phyloP scores from a whole-genome alignment of 2,113 vertebrate species.

The Dipodomys spectabilis region DNA sequence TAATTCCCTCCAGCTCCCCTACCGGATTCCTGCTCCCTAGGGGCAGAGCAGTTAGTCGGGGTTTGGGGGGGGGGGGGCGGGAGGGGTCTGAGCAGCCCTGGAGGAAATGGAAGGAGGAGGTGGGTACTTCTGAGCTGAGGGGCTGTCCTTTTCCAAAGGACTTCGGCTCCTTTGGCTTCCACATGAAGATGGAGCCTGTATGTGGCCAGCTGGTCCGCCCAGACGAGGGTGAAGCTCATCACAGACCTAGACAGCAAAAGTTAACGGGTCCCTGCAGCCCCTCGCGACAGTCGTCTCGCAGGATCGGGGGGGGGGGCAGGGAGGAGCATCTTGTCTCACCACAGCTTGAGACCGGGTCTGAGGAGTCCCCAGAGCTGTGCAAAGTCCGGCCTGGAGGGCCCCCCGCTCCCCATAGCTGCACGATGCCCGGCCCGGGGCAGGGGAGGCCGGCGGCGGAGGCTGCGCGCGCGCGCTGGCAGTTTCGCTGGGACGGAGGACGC shows the following conservation, averaged over 20 bases:
- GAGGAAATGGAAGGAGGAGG: not conserved
- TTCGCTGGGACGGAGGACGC: slow-evolving; percentile 35
- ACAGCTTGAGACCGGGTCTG: not conserved
- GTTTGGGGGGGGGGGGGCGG: not conserved
- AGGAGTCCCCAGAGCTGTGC: not conserved
- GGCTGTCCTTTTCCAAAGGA: too few relatives aligned
- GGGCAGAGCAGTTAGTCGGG: not conserved
- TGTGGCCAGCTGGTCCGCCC: too few relatives aligned
- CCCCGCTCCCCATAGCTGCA: too few relatives aligned
- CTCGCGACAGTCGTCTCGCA: not conserved
- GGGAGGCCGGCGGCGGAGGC: not conserved
- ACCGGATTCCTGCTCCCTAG: not conserved
- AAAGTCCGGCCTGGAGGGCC: too few relatives aligned
- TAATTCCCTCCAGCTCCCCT: slow-evolving; percentile 63
- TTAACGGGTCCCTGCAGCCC: not conserved
- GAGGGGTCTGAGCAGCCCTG: not conserved
- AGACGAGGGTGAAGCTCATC: not conserved
- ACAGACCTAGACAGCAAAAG: not conserved
- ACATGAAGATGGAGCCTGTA: not conserved
- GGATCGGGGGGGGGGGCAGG: not conserved
- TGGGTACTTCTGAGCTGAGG: not conserved
- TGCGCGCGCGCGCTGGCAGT: not conserved
- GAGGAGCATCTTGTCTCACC: not conserved
- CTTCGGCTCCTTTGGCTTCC: too few relatives aligned
- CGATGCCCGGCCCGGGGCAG: not conserved